Base-by-base conservation (phyloP, 2,797 vertebrate genomes). In the Sparidentex hasta region DNA sequence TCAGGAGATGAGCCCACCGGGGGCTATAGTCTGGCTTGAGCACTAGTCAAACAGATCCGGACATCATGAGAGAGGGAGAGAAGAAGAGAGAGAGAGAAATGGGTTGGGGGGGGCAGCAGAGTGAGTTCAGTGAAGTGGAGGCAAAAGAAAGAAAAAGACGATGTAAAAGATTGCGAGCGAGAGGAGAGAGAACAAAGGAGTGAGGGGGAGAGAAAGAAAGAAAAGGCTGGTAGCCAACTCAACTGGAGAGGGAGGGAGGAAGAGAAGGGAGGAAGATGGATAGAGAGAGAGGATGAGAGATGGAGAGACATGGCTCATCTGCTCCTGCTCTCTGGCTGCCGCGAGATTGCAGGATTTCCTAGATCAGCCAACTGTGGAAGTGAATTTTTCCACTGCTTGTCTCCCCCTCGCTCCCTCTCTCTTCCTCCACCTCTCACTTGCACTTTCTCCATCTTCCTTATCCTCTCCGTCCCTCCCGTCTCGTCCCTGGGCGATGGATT, bases 281-380 rank as follows among this genome's bases (percentile, higher is more conserved):
- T 90, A 63, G 82, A 83, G 82, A 74, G 71, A 50, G 81, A 18
- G 57, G 55, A 76, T 81, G 73, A 90, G 81, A 86, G 87, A 90
- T 85, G 84, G 85, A 84, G 71, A 90, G 88, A 87, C 92, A 93
- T 84, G 91, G 92, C 92, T 93, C 91, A 93, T 92, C 92, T 94
- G 89, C 90, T 86, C 81, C 88, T 87, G 81, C 85, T 94, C 85
- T 87, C 82, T 72, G 78, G 84, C 90, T 84, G 84, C 71, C 57
- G 80, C 51, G 69, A 94, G 87, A 94, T 93, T 94, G 91, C 88
- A 90, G 91, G 93, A 94, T 95, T 94, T 95, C 93, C 92, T 93
- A 89, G 89, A 92, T 90, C 88, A 93, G 91, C 91, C 94, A 89
- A 91, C 88, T 93, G 92, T 94, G 88, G 91, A 90, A 94, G 92